Evolutionary conservation across 1,140 invertebrate species (phyloP), one percentile per base, ranked within the genome.

Genomic region (Marisa cornuarietis): DNA sequence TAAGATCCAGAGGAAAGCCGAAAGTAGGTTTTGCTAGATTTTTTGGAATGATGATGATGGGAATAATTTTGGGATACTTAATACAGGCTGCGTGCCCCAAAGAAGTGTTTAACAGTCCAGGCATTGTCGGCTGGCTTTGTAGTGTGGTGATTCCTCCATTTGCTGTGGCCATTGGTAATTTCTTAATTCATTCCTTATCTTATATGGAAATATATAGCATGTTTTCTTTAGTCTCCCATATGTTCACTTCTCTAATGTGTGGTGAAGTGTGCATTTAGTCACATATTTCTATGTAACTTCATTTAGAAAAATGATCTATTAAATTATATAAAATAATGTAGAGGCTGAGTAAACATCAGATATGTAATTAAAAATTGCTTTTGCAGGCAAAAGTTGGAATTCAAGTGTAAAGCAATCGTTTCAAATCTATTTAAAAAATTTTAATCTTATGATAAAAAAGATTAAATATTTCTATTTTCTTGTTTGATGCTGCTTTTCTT

Each of bases 51-150:
- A 90, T 97, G 61, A 92, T 95, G 85, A 94, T 97, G 66, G 95
- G 94, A 4, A 95, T 95, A 87, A 91, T 96, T 0, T 96, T 96
- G 93, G 95, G 94, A 0, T 94, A 95, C 85, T 88, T 98, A 58
- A 91, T 95, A 78, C 92, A 93, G 76, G 91, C 93, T 69, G 95
- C 96, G 0, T 94, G 98, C 72, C 97, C 97, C 0, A 92, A 94
- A 81, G 90, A 92, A 75, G 76, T 81, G 20, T 62, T 87, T 0
- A 73, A 83, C 22, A 63, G 51, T 20, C n/a, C 58, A 22, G 65
- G 31, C 63, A 65, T 77, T 8, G n/a, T 85, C 49, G 78, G 81
- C 26, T 77, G 54, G 22, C 18, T 81, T 14, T 62, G 85, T 24
- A 31, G 71, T 22, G n/a, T 80, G 31, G 24, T 82, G 73, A 73